Evolutionary conservation across 2,113 vertebrate species (phyloP).

Genomic region (Emydura subglobosa): DNA sequence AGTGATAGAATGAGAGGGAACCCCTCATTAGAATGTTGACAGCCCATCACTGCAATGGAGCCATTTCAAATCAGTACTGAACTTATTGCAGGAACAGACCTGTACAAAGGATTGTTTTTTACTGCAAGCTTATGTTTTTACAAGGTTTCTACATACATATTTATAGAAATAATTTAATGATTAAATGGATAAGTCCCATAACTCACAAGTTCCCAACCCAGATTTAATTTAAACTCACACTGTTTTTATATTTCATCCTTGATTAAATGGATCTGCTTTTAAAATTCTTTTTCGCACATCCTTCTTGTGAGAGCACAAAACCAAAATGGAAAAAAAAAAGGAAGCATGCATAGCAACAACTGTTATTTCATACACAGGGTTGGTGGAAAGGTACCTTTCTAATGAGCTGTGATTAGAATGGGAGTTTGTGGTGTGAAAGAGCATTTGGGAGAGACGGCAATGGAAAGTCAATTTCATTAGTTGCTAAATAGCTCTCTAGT

Average conservation of each 20-base stretch:
- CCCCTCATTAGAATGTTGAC: no score
- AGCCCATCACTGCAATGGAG: no score
- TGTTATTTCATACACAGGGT: not conserved
- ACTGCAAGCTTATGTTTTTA: not conserved
- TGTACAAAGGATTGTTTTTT: not conserved
- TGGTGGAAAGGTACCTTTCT: not conserved
- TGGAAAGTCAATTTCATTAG: not conserved
- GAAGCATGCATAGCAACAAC: not conserved
- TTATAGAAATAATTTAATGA: not conserved
- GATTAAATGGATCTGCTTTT: not conserved
- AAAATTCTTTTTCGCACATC: not conserved
- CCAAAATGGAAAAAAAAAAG: not conserved
- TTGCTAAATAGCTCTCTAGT: not conserved
- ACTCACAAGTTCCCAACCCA: not conserved
- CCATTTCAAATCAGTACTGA: not conserved
- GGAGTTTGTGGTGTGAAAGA: not conserved
- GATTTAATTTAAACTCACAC: not conserved
- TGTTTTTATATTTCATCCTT: not conserved
- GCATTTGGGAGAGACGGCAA: not conserved
- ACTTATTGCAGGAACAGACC: not conserved
- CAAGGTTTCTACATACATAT: not conserved
- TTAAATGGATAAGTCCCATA: not conserved
- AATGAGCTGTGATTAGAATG: not conserved
- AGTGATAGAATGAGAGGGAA: no score
- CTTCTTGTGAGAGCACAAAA: not conserved